These are phyloP conservation scores for Homarus americanus DNA, from an alignment of 1,140 invertebrate genomes.

Conservation along the genomic window DNA sequence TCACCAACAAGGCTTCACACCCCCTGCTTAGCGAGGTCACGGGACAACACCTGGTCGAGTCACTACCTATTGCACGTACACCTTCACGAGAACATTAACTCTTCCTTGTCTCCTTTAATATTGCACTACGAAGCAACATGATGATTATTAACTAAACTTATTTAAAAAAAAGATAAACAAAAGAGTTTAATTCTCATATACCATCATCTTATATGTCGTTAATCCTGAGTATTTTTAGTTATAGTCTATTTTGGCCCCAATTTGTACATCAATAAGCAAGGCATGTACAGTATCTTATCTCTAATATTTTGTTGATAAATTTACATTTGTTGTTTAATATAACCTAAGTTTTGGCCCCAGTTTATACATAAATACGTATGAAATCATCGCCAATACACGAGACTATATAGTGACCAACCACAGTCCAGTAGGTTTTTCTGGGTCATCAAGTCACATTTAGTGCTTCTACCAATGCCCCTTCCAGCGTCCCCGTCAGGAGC, in stretches of 20 bases:
- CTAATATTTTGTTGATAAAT: too few relatives aligned
- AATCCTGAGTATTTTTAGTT: too few relatives aligned
- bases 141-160: neutral
- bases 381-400: neutral
- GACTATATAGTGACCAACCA: neutral
- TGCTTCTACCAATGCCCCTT: neutral
- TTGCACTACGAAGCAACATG: neutral
- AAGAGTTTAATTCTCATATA: too few relatives aligned
- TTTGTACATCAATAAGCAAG: too few relatives aligned
- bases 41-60: neutral
- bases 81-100: neutral
- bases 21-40: neutral
- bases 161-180: too few relatives aligned
- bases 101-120: neutral
- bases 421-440: neutral
- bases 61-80: conserved; percentile 4
- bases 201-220: too few relatives aligned
- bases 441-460: conserved; percentile 19
- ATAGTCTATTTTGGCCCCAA: too few relatives aligned
- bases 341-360: neutral
- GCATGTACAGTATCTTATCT: too few relatives aligned
- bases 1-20: neutral
- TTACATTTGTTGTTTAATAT: too few relatives aligned
- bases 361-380: neutral
- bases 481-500: conserved; percentile 32